Percentiles rank a stretch among this genome's conserved stretches.
These are phyloP conservation scores for Girardia tigrina DNA, from an alignment of 2,888 invertebrate genomes.

Conservation along the genomic window DNA sequence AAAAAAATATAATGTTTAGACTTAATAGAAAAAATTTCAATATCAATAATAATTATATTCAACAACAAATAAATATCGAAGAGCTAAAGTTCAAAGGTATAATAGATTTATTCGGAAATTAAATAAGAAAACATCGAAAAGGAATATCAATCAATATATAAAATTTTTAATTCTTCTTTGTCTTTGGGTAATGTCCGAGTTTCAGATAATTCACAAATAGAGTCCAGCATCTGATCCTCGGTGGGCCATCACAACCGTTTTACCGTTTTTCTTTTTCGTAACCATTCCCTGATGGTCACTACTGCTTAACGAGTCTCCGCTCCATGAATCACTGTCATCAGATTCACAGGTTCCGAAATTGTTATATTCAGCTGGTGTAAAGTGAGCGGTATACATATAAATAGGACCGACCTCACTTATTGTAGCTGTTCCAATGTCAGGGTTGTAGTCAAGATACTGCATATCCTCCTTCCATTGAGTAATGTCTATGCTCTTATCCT, in stretches of 20 bases:
- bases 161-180: neutral
- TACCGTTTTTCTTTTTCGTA: neutral
- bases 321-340: neutral
- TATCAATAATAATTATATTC: too few species aligned
- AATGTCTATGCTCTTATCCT: neutral
- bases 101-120: neutral
- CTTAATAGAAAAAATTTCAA: too few species aligned
- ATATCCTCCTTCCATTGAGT: slow-evolving; percentile 16
- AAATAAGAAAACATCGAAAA: slow-evolving; percentile 11
- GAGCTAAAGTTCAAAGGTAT: neutral
- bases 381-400: slow-evolving; percentile 20
- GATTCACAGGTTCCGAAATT: slow-evolving; percentile 10
- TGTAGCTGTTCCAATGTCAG: neutral
- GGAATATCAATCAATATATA: slow-evolving; percentile 4
- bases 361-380: neutral
- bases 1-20: too few species aligned
- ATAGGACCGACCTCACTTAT: slow-evolving; percentile 10
- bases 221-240: slow-evolving; percentile 1
- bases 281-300: neutral
- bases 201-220: neutral
- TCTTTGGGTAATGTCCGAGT: neutral
- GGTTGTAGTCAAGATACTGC: slow-evolving; percentile 16
- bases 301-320: slow-evolving; percentile 13
- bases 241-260: slow-evolving; percentile 13
- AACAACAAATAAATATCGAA: neutral